Percentiles rank a stretch among this genome's conserved stretches.
These are phyloP conservation scores for Sylvia atricapilla DNA, from an alignment of 2,113 vertebrate species.

Conservation along the genomic window DNA sequence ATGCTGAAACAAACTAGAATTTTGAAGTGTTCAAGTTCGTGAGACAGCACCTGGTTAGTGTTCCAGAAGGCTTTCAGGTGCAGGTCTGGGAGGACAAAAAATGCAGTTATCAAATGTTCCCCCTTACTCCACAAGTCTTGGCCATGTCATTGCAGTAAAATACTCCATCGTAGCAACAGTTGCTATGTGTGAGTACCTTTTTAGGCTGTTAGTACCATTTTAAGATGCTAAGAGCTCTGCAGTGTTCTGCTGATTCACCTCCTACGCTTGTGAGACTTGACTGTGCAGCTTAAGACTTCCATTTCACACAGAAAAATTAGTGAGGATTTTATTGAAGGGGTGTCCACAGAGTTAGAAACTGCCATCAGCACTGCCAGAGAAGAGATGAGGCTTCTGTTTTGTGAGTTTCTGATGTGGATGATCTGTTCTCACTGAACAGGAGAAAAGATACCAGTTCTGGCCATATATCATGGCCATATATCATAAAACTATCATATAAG, in stretches of 20 bases:
- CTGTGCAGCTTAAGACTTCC: background rate
- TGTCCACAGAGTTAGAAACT: background rate
- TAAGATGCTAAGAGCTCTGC: background rate
- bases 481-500: background rate
- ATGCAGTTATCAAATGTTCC: background rate
- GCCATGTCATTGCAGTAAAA: background rate
- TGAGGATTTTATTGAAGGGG: background rate
- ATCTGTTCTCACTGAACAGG: background rate
- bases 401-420: background rate
- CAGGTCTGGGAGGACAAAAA: background rate
- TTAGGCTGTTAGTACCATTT: background rate
- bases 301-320: background rate
- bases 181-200: conserved; percentile 25
- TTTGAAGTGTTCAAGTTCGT: background rate
- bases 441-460: background rate
- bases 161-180: conserved; percentile 45
- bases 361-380: background rate
- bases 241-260: conserved; percentile 12
- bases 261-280: background rate
- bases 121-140: background rate
- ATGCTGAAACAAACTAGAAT: background rate
- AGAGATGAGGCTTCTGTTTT: background rate
- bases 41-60: background rate
- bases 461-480: background rate
- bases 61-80: background rate